Evolutionary conservation across 2,888 invertebrate genomes (phyloP).

Genomic region (Stenchaetothrips biformis): DNA sequence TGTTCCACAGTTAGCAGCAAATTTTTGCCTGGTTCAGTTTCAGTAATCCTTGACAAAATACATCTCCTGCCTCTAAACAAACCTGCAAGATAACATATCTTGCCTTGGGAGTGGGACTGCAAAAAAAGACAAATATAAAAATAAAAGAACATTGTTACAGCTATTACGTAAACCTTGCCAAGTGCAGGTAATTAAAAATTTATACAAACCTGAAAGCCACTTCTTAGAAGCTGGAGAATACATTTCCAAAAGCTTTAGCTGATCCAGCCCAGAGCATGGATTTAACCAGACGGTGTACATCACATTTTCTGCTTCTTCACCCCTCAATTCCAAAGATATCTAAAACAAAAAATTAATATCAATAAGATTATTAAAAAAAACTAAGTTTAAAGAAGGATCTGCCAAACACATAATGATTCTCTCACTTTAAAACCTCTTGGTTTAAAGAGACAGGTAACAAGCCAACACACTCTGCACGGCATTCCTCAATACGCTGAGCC

Average conservation of each 20-base stretch:
- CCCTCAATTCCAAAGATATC: conserved; percentile 80
- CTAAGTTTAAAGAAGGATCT: conserved; percentile 16
- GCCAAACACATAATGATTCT: conserved; percentile 31
- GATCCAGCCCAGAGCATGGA: conserved; percentile 81
- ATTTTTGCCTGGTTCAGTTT: conserved; percentile 74
- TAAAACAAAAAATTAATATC: conserved; percentile 41
- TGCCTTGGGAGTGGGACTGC: conserved; percentile 71
- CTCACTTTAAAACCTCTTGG: conserved; percentile 63
- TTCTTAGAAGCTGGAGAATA: conserved; percentile 79
- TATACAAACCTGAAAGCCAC: conserved; percentile 74
- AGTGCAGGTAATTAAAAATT: not conserved
- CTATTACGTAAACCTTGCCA: too few relatives aligned
- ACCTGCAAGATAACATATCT: conserved; percentile 85
- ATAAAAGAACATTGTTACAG: too few relatives aligned
- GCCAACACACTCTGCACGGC: conserved; percentile 95
- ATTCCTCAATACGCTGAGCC: conserved; percentile 93
- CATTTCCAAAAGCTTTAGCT: conserved; percentile 79
- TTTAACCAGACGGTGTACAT: conserved; percentile 91
- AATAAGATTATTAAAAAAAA: conserved; percentile 3
- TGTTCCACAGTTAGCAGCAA: conserved; percentile 71
- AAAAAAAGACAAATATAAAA: conserved; percentile 27
- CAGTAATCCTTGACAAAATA: conserved; percentile 67
- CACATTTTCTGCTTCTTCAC: conserved; percentile 69
- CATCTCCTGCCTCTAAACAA: conserved; percentile 79
- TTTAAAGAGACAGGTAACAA: conserved; percentile 80